These are phyloP conservation scores for Anabacerthia variegaticeps DNA, from an alignment of 2,797 vertebrate species.

Conservation along the genomic window DNA sequence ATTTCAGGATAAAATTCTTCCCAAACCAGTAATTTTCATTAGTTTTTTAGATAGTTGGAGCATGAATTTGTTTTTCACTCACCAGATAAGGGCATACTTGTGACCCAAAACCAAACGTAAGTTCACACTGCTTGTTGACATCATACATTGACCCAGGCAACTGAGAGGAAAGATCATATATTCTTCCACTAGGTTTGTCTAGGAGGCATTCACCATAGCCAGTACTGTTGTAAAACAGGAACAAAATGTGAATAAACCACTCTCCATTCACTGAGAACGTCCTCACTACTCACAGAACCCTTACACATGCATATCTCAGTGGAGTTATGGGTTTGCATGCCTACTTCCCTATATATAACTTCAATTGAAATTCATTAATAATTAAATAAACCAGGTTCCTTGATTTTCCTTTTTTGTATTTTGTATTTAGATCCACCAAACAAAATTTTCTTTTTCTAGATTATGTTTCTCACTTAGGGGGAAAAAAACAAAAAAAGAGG, in stretches of 20 bases:
- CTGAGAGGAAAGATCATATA: conserved; percentile 85
- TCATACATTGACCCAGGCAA: conserved; percentile 92
- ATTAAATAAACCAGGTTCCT: not conserved
- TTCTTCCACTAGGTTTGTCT: conserved; percentile 87
- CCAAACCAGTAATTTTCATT: not conserved
- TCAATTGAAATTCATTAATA: not conserved
- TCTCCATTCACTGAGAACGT: not conserved
- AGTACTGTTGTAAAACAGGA: conserved; percentile 77
- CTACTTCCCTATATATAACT: not conserved
- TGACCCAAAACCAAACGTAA: conserved; percentile 94
- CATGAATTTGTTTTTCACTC: conserved; percentile 40
- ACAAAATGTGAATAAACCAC: not conserved
- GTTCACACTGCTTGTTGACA: conserved; percentile 93
- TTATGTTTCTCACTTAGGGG: not conserved
- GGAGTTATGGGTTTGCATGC: not conserved
- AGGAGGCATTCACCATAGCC: conserved; percentile 96
- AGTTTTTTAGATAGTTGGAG: not conserved
- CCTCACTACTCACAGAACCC: not conserved
- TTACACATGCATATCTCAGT: not conserved
- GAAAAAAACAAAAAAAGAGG: not conserved
- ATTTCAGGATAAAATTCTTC: not conserved
- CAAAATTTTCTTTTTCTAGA: not conserved
- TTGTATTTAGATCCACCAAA: not conserved
- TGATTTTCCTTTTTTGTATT: not conserved
- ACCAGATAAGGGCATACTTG: conserved; percentile 96